Evolutionary conservation across 1,140 invertebrate species (phyloP), one percentile per base, ranked within the genome.

Genomic region (Saccostrea cuccullata): DNA sequence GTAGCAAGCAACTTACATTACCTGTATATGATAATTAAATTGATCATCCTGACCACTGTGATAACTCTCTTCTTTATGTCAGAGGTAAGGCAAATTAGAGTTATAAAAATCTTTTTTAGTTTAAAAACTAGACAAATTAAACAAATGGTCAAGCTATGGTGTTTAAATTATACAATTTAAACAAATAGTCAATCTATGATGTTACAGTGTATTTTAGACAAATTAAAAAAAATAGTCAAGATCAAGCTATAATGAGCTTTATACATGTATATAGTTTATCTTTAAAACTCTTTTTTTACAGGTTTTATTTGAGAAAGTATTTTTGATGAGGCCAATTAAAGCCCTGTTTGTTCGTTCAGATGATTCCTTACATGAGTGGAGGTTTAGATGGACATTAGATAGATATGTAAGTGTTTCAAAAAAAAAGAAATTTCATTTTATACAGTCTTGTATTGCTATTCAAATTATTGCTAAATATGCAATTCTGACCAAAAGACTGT

Each of bases 231-330:
- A 6, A n/a, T n/a, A n/a, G 30, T 36, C 30, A 36, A 36, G 30
- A 36, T 36, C 30, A 36, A 36, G 30, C 30, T 2, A 36, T 36
- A 36, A 1, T 47, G 47, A 47, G 20, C 73, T 36, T 3, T 82
- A 11, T n/a, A n/a, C n/a, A n/a, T n/a, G n/a, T n/a, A n/a, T n/a
- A n/a, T 82, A 6, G 13, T 36, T 1, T 11, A 77, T 36, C 36
- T 23, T 82, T 9, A 82, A 30, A 23, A 6, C 17, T 55, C 82
- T 55, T 47, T 90, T 93, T 88, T 96, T 96, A 64, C 96, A 98
- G 96, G 98, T 99, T 36, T 99, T 99, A 95, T 99, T 99, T 96
- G 98, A 99, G 94, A 98, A 98, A 96, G 97, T 99, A 11, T 99
- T 99, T 95, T 97, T 99, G 0, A 98, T 97, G 0, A 95, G 98